These are phyloP conservation scores for Melolontha melolontha DNA, from an alignment of 2,888 invertebrate species.

Conservation along the genomic window DNA sequence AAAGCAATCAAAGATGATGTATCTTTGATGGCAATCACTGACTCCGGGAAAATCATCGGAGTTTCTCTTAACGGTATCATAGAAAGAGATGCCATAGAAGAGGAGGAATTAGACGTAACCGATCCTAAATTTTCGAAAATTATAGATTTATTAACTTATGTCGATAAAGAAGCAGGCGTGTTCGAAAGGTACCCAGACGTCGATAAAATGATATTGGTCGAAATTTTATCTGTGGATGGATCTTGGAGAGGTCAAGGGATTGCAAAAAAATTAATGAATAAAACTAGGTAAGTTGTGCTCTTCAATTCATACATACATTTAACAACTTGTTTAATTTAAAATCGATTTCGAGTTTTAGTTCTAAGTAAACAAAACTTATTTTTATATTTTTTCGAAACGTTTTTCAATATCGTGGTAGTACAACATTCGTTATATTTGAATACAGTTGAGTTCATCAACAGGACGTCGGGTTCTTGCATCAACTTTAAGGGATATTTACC, in stretches of 20 bases:
- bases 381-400: too few relatives aligned
- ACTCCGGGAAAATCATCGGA: conserved; percentile 69
- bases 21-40: conserved; percentile 74
- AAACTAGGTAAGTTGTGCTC: conserved; percentile 68
- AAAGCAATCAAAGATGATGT: conserved; percentile 70
- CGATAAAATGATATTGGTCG: conserved; percentile 71
- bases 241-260: conserved; percentile 77
- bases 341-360: too few relatives aligned
- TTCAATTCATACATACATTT: neutral
- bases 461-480: too few relatives aligned
- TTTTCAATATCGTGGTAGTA: too few relatives aligned
- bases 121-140: conserved; percentile 77
- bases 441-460: too few relatives aligned
- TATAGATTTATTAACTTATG: conserved; percentile 69
- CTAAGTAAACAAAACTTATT: too few relatives aligned
- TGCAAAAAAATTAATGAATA: conserved; percentile 72
- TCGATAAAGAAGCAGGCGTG: conserved; percentile 70
- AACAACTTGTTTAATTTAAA: neutral
- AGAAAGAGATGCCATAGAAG: conserved; percentile 59
- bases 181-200: conserved; percentile 71
- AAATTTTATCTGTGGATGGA: conserved; percentile 76
- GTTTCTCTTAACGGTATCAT: conserved; percentile 60
- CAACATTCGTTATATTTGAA: too few relatives aligned
- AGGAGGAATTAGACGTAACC: conserved; percentile 67
- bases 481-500: too few relatives aligned